Conservation (phyloP, 1,140 invertebrate genomes). For the Globodera ellingtonae region DNA sequence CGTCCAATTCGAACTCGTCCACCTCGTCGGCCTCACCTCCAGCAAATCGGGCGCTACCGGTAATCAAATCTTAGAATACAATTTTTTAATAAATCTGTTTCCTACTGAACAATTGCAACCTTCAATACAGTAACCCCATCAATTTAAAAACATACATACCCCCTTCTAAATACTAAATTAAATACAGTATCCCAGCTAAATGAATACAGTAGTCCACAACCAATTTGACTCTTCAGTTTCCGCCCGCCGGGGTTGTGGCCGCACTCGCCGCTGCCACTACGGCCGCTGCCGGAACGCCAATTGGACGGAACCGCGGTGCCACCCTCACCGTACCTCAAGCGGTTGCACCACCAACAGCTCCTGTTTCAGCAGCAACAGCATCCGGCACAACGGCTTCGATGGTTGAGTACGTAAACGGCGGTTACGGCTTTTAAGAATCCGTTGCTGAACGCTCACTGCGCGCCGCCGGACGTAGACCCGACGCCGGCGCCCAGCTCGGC, state of each 20-base stretch:
- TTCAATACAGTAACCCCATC: no score
- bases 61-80: not conserved
- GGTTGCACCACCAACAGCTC: not conserved
- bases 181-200: no score
- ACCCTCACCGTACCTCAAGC: not conserved
- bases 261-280: not conserved
- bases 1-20: not conserved
- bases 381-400: not conserved
- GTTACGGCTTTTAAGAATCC: constrained; percentile 98
- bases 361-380: not conserved
- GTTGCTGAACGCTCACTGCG: constrained; percentile 41
- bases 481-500: constrained; percentile 43
- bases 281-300: not conserved
- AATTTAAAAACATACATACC: no score
- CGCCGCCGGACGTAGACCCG: constrained; percentile 43
- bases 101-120: no score
- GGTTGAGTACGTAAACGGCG: constrained; percentile 91
- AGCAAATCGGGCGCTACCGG: not conserved
- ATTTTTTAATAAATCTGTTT: no score
- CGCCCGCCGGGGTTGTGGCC: not conserved
- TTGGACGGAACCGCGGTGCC: not conserved
- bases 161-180: no score
- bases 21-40: not conserved
- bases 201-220: not conserved
- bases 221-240: no score